Conservation (phyloP, 2,113 vertebrate species). For the cattle (Bos taurus) region DNA sequence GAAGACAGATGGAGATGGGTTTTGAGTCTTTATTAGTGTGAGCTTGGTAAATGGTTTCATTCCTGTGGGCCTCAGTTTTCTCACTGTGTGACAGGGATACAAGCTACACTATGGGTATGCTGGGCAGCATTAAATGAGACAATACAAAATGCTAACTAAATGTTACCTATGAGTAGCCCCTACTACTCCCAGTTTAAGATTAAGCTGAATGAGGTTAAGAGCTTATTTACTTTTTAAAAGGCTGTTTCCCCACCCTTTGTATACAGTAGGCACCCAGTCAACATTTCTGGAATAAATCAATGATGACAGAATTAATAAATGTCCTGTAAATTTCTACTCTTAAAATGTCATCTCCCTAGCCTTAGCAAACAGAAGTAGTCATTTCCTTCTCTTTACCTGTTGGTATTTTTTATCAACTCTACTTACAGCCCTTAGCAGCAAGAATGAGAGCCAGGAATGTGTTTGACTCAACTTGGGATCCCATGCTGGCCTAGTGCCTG, state of each 20-base stretch:
- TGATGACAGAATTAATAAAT: background rate
- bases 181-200: background rate
- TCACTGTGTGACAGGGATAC: background rate
- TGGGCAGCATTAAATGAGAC: background rate
- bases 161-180: background rate
- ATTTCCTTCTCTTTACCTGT: background rate
- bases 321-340: background rate
- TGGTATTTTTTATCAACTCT: background rate
- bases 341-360: background rate
- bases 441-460: background rate
- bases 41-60: background rate
- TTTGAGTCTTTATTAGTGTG: background rate
- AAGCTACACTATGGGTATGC: background rate
- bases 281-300: background rate
- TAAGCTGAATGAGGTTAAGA: background rate
- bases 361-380: constrained; percentile 18
- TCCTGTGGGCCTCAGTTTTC: background rate
- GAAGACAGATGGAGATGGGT: background rate
- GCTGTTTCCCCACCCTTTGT: background rate
- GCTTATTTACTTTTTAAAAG: background rate
- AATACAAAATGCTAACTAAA: background rate
- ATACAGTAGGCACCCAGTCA: background rate
- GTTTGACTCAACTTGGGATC: background rate
- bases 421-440: background rate
- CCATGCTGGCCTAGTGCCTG: background rate